A percentile compares a stretch with the other conserved stretches of the same genome.
These are phyloP conservation scores for Melieria picta DNA, from an alignment of 2,888 invertebrate genomes.

Conservation along the genomic window DNA sequence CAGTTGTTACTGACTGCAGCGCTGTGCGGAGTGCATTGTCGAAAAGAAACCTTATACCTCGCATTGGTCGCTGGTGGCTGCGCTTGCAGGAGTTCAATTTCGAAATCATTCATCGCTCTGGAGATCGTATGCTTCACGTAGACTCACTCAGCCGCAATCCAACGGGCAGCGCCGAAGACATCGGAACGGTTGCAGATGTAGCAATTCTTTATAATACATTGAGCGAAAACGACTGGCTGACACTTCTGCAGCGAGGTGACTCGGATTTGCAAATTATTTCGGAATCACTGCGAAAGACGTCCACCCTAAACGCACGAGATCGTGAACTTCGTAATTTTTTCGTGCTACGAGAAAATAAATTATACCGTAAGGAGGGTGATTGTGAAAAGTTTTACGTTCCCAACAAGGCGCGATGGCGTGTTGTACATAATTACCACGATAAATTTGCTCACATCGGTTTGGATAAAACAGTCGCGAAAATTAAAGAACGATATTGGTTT, in stretches of 20 bases:
- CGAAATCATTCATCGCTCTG: constrained; percentile 34
- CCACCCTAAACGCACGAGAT: neutral
- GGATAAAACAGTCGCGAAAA: constrained; percentile 30
- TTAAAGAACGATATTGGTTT: constrained; percentile 29
- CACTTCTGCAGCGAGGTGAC: constrained; percentile 30
- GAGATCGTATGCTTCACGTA: constrained; percentile 37
- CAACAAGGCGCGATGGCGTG: constrained; percentile 27
- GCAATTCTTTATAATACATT: constrained; percentile 13
- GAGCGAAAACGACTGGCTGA: constrained; percentile 26
- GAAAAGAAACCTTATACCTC: constrained; percentile 48
- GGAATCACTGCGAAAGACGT: constrained; percentile 4
- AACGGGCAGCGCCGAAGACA: neutral
- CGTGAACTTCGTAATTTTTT: constrained; percentile 33
- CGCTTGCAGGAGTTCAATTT: constrained; percentile 41
- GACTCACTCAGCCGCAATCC: constrained; percentile 40
- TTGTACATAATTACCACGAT: constrained; percentile 25
- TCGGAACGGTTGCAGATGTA: constrained; percentile 12
- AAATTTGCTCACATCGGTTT: constrained; percentile 33
- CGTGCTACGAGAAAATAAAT: constrained; percentile 34
- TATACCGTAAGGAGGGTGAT: constrained; percentile 35
- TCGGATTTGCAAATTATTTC: constrained; percentile 21
- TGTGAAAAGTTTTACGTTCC: constrained; percentile 41
- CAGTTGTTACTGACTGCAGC: constrained; percentile 31
- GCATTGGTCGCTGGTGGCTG: constrained; percentile 49
- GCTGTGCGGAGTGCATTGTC: constrained; percentile 36